These are phyloP conservation scores for Nematopogon swammerdamellus DNA, from an alignment of 2,888 invertebrate genomes.

Conservation along the genomic window DNA sequence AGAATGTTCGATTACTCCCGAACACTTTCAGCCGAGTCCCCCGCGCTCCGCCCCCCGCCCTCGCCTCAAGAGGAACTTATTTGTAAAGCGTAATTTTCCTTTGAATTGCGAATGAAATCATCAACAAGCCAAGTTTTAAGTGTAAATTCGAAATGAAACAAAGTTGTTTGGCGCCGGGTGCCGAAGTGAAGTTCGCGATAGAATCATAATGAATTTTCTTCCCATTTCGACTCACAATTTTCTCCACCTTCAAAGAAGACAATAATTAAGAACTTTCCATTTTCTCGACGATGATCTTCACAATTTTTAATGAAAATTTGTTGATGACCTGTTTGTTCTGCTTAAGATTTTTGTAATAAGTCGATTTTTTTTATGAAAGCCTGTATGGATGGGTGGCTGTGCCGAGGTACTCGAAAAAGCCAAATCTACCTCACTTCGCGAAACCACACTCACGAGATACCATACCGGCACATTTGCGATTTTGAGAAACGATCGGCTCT, in stretches of 20 bases:
- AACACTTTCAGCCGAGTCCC: background rate
- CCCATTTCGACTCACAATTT: background rate
- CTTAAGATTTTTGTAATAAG: too few species aligned
- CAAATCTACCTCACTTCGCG: too few species aligned
- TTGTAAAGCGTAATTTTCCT: background rate
- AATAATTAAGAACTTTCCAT: background rate
- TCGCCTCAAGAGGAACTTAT: too few species aligned
- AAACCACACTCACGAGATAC: too few species aligned
- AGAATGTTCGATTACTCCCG: too few species aligned
- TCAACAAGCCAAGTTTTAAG: background rate
- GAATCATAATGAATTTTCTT: background rate
- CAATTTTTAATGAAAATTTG: background rate
- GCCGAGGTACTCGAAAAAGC: too few species aligned
- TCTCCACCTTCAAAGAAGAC: background rate
- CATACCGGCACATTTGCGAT: too few species aligned
- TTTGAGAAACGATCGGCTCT: too few species aligned
- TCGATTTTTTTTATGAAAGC: too few species aligned
- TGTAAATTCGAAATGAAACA: background rate
- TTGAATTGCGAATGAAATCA: background rate
- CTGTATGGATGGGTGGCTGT: too few species aligned
- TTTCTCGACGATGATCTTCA: background rate
- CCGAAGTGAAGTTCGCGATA: background rate
- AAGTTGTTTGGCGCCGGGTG: background rate
- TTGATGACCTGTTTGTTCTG: background rate
- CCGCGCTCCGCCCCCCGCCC: background rate